These are phyloP conservation scores for Pogoniulus pusillus DNA, from an alignment of 2,797 vertebrate species.

Conservation along the genomic window DNA sequence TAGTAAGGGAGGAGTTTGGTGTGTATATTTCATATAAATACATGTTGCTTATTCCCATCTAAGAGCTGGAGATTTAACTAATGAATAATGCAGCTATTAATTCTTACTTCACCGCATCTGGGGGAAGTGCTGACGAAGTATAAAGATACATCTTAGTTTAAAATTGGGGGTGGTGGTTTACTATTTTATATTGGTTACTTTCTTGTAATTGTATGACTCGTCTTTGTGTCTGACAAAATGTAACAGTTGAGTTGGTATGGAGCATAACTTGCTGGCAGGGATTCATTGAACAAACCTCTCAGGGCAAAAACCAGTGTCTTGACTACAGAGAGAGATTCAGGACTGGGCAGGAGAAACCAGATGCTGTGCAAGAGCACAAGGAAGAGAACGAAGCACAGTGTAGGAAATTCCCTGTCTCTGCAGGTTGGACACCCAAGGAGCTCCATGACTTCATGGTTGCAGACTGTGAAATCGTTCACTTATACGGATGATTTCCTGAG, in stretches of 20 bases:
- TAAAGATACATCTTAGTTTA: not conserved
- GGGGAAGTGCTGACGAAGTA: not conserved
- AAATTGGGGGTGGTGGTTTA: not conserved
- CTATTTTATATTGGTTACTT: not conserved
- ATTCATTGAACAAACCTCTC: not conserved
- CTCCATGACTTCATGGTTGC: fast-evolving
- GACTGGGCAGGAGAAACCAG: not conserved
- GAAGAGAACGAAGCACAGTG: fast-evolving
- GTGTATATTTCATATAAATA: not conserved
- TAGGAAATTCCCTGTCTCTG: not conserved
- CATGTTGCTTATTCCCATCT: not conserved
- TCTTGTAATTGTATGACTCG: not conserved
- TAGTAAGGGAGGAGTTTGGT: not conserved
- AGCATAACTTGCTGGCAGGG: not conserved
- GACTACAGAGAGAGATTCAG: not conserved
- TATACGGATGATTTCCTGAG: not conserved
- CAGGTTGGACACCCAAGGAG: not conserved
- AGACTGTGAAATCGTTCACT: fast-evolving
- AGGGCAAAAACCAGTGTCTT: fast-evolving
- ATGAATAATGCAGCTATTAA: not conserved
- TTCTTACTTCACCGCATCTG: not conserved
- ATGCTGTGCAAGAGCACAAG: not conserved
- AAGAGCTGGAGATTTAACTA: not conserved
- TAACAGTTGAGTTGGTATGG: not conserved
- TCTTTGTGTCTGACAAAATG: not conserved